Base-by-base conservation (phyloP, 2,888 invertebrate genomes). In the Litoditis marina region DNA sequence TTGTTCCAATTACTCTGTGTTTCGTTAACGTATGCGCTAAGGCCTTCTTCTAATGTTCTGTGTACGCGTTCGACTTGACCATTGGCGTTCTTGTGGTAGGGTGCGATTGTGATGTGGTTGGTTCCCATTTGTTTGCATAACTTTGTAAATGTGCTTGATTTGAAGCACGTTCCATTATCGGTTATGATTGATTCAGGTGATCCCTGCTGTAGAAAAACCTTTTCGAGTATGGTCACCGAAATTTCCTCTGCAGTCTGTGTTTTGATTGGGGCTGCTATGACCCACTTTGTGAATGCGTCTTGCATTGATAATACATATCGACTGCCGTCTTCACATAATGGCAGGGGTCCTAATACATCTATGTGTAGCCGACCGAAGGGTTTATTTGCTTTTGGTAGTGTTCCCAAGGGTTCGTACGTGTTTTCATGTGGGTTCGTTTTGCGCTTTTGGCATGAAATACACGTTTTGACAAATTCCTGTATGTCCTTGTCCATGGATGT, bases 301-400 rank as follows among this genome's bases (percentile, higher is more conserved):
- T 28, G 22, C 1, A 46, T 39, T 8, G 57, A 54, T 7, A 68
- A 30, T 6, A 65, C 50, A 25, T 55, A 63, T 31, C 31, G n/a
- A 27, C 68, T 59, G 19, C 62, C 66, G 30, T 46, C 22, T 1
- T 42, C 13, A 1, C 65, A 63, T n/a, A 39, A 11, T 11, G 64
- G 66, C 0, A 71, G 42, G 11, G 64, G 64, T 34, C 71, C 71
- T 8, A 56, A n/a, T 1, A 64, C 31, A 42, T 71, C 68, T n/a
- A 56, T 50, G 36, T 68, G 63, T 1, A 65, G 28, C 30, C 63
- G 27, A 28, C 57, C 36, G 44, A 62, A 68, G 32, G 69, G 69
- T 27, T 30, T 25, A 3, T 11, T 13, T 1, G 49, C n/a, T 8
- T 5, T 1, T 22, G 53, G 50, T 27, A 68, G 19, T 31, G 39